Percentiles rank a stretch among this genome's conserved stretches.
Conservation (phyloP, 2,113 vertebrate species). For the Quiscalus mexicanus region DNA sequence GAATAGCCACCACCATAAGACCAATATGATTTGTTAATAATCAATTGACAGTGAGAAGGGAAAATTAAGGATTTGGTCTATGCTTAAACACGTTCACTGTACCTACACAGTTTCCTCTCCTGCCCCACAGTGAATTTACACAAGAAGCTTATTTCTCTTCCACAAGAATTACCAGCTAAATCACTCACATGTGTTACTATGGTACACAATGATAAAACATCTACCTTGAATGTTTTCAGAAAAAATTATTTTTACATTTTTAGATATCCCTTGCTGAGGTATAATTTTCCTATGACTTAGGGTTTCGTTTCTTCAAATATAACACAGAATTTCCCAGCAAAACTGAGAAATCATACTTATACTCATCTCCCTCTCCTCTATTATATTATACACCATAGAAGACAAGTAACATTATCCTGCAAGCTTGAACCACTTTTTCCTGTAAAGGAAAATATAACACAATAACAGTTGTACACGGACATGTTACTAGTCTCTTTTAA, state of each 20-base stretch:
- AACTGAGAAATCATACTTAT: not conserved
- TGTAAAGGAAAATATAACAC: conserved; percentile 42
- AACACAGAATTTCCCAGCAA: not conserved
- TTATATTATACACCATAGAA: not conserved
- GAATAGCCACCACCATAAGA: not conserved
- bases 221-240: not conserved
- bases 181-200: accelerated
- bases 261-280: accelerated
- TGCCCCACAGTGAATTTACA: not conserved
- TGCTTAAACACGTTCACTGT: not conserved
- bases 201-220: not conserved
- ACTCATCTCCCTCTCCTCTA: accelerated
- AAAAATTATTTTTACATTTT: not conserved
- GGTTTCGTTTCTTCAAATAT: not conserved
- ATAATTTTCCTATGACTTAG: not conserved
- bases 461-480: conserved; percentile 54
- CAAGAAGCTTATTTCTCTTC: not conserved
- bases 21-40: not conserved
- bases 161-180: not conserved
- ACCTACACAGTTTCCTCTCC: not conserved
- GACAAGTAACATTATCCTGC: not conserved
- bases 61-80: not conserved
- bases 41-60: not conserved
- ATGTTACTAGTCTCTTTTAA: conserved; percentile 70
- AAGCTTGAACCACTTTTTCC: conserved; percentile 35